phyloP scores from a whole-genome alignment of 2,888 invertebrate species.

The Drosophila robusta region DNA sequence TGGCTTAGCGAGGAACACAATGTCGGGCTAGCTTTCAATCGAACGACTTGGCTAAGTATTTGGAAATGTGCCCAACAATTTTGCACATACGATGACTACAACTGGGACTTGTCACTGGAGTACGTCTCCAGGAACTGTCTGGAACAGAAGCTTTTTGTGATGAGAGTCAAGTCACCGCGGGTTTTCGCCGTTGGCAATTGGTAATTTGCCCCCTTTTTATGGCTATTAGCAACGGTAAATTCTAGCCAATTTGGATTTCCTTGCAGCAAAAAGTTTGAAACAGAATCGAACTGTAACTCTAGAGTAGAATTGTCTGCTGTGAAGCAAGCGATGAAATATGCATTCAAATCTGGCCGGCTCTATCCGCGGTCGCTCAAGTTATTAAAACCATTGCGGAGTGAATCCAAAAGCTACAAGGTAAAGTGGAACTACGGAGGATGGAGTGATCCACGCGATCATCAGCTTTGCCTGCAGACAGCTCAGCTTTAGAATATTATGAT shows the following conservation, averaged over 20 bases:
- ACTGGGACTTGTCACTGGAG: slow-evolving; percentile 99
- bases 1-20: slow-evolving; percentile 99
- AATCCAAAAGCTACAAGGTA: slow-evolving; percentile 83
- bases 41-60: slow-evolving; percentile 93
- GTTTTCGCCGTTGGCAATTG: slow-evolving; percentile 99
- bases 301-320: slow-evolving; percentile 92
- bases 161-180: slow-evolving; percentile 95
- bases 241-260: too few species aligned
- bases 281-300: slow-evolving; percentile 94
- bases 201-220: slow-evolving; percentile 85
- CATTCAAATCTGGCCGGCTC: slow-evolving; percentile 86
- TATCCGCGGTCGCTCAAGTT: slow-evolving; percentile 89
- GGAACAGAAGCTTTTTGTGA: slow-evolving; percentile 91
- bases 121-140: slow-evolving; percentile 94
- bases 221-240: too few species aligned
- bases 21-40: slow-evolving; percentile 98
- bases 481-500: neutral
- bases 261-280: slow-evolving; percentile 88
- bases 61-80: slow-evolving; percentile 93
- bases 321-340: slow-evolving; percentile 89
- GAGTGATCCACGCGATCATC: slow-evolving; percentile 95
- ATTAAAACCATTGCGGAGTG: slow-evolving; percentile 85
- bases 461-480: slow-evolving; percentile 90
- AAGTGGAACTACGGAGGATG: slow-evolving; percentile 98
- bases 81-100: slow-evolving; percentile 98